Evolutionary conservation across 1,140 invertebrate species (phyloP), one percentile per base, ranked within the genome.

Genomic region (Antheraea pernyi): DNA sequence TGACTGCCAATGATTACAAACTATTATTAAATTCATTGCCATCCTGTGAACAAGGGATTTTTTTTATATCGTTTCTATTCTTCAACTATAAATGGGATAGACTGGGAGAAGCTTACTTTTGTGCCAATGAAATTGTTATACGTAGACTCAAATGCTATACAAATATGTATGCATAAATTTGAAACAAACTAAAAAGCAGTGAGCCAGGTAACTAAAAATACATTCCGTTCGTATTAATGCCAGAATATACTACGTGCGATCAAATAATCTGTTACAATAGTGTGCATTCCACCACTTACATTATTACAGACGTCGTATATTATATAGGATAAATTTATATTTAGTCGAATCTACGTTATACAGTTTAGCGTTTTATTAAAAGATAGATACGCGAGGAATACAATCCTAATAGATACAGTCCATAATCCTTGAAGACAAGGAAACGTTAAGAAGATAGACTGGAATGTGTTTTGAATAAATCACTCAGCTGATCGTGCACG

Each of bases 401-500:
- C 13, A 53, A 16, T 13, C 46, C 46, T 16, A 5, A 53, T 53
- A 53, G 46, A n/a, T 11, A 16, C 6, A 42, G 46, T 6, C 5
- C 16, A n/a, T 11, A 6, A 53, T 53, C 46, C 46, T 61, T 36
- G 16, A 61, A 30, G 9, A 8, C 19, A 61, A 61, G 60, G 60
- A 61, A 61, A 61, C 60, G 19, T 30, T 61, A 13, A 61, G 30
- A 13, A 61, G 30, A 61, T 22, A 11, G 19, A 61, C 30, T 30
- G 30, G 19, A 30, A 61, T 19, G 39, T 46, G 67, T 68, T n/a
- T 18, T 13, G 19, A 68, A 68, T 46, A 42, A 42, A 61, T 67
- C 53, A 58, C 60, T 42, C 69, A 73, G 72, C 67, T 71, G 68
- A 73, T 69, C 36, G 7, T 53, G n/a, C 7, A 61, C 46, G 48